These are phyloP conservation scores for Pteropus alecto DNA, from an alignment of 2,113 vertebrate species.

Conservation along the genomic window DNA sequence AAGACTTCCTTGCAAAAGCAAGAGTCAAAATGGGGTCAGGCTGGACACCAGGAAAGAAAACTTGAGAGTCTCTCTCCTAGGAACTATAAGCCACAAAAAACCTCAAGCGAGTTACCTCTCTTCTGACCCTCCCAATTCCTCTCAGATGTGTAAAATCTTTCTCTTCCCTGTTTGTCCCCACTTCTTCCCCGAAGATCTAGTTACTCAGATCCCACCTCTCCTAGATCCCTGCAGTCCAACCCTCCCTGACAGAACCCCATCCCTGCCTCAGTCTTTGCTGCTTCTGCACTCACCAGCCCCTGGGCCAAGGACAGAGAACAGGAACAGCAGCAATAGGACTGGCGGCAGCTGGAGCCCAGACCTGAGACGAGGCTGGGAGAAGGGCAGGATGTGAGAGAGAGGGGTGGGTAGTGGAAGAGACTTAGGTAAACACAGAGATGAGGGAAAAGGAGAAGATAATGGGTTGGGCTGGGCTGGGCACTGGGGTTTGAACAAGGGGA, in stretches of 20 bases:
- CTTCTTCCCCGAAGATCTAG: background rate
- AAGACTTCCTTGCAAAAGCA: background rate
- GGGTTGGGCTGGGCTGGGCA: constrained; percentile 24
- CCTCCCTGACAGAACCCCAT: constrained; percentile 28
- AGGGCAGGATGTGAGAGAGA: background rate
- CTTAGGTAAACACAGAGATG: constrained; percentile 57
- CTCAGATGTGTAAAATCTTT: background rate
- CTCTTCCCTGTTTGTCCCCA: background rate
- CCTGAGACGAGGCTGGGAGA: constrained; percentile 68
- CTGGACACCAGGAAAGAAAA: constrained; percentile 11
- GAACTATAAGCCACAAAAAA: background rate
- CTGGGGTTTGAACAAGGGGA: background rate
- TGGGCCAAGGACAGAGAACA: constrained; percentile 74
- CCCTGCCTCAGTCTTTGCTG: constrained; percentile 30
- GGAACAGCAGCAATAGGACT: constrained; percentile 74
- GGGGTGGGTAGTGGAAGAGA: constrained; percentile 42
- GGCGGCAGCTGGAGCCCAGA: constrained; percentile 70
- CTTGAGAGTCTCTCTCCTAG: background rate
- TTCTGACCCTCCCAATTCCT: background rate
- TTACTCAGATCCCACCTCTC: constrained; percentile 7
- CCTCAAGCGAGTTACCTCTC: background rate
- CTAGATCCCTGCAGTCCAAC: background rate
- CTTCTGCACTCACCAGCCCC: constrained; percentile 78
- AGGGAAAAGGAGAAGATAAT: constrained; percentile 11
- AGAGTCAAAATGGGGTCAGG: background rate